A percentile compares a stretch with the other conserved stretches of the same genome.
These are phyloP conservation scores for Ispidina lecontei DNA, from an alignment of 2,797 vertebrate species.

Conservation along the genomic window DNA sequence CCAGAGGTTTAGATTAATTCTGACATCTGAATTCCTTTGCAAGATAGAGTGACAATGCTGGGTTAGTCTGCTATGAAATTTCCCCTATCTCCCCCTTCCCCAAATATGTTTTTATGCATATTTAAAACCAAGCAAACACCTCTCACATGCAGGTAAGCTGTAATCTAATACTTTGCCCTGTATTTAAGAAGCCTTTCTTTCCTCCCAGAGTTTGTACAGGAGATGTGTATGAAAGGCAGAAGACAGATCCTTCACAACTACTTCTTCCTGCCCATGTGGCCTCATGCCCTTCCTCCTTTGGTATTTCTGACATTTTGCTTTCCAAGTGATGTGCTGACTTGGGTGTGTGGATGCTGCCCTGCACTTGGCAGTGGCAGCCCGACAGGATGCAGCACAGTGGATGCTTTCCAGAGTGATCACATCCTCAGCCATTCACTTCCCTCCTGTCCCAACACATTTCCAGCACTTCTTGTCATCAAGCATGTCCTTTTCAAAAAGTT, in stretches of 20 bases:
- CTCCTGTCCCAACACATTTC: neutral
- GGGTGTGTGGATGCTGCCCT: neutral
- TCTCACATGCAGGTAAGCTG: neutral
- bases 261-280: neutral
- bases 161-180: neutral
- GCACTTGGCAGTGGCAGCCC: neutral
- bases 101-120: neutral
- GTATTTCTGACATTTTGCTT: neutral
- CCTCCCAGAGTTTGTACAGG: neutral
- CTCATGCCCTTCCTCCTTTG: neutral
- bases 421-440: neutral
- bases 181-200: neutral
- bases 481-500: neutral
- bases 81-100: fast-evolving
- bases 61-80: neutral
- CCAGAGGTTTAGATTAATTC: neutral
- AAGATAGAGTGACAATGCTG: neutral
- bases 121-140: neutral
- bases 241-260: neutral
- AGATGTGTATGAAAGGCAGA: neutral
- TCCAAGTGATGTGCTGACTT: neutral
- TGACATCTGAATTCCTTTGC: neutral
- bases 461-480: neutral
- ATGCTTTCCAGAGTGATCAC: neutral
- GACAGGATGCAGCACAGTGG: neutral